These are phyloP conservation scores for Papilio elwesi DNA, from an alignment of 2,888 invertebrate genomes.

Conservation along the genomic window DNA sequence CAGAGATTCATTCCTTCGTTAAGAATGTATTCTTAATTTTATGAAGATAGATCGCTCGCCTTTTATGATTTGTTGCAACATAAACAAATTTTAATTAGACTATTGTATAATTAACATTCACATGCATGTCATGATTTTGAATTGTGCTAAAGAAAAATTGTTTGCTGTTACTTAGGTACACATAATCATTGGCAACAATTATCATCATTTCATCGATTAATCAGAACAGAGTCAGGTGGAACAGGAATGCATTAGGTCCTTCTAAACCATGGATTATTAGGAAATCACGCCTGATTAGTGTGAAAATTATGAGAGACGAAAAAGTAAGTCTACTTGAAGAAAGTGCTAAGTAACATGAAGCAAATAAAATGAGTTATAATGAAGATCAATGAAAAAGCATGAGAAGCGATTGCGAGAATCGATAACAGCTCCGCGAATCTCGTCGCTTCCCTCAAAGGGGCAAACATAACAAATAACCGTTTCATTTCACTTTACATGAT, in stretches of 20 bases:
- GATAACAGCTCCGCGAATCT: slow-evolving; percentile 69
- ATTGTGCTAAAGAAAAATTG: too few relatives aligned
- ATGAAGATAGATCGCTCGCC: slow-evolving; percentile 73
- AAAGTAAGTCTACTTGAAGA: background rate
- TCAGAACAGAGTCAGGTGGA: too few relatives aligned
- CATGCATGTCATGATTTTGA: too few relatives aligned
- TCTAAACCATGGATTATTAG: too few relatives aligned
- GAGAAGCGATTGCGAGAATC: slow-evolving; percentile 69
- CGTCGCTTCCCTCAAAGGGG: slow-evolving; percentile 74
- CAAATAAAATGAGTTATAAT: slow-evolving; percentile 41
- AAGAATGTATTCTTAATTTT: slow-evolving; percentile 82
- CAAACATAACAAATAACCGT: slow-evolving; percentile 83
- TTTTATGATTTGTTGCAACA: slow-evolving; percentile 64
- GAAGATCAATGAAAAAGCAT: slow-evolving; percentile 55
- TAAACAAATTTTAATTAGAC: slow-evolving; percentile 40
- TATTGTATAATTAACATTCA: background rate
- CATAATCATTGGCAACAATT: too few relatives aligned
- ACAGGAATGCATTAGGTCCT: too few relatives aligned
- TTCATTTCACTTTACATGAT: slow-evolving; percentile 85
- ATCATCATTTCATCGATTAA: too few relatives aligned
- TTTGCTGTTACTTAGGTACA: too few relatives aligned
- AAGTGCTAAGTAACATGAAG: background rate
- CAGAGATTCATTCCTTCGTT: slow-evolving; percentile 76
- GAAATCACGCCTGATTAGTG: too few relatives aligned
- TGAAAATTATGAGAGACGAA: too few relatives aligned